Base-by-base conservation (phyloP, 2,797 vertebrate species). In the Propithecus perrieri region DNA sequence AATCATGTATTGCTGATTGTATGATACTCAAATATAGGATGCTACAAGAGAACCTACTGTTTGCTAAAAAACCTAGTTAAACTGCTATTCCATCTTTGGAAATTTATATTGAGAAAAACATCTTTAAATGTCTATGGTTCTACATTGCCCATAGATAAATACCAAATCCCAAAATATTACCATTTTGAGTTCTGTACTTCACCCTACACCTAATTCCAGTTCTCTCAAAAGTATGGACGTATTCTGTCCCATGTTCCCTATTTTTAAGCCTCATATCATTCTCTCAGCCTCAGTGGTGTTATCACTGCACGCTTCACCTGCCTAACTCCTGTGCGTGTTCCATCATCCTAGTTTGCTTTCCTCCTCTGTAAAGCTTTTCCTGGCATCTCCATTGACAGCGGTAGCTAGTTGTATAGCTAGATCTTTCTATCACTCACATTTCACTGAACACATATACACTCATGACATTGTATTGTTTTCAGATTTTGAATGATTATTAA, bases 21-120 rank as follows among this genome's bases (percentile, higher is more conserved):
- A 84, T 97, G 15, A 94, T 91, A 88, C 41, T 75, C 92, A 74
- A 95, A 97, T 96, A 91, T 69, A 89, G 0, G 63, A 75, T 83
- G 48, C 35, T 95, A 15, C 57, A 83, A 81, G 72, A 93, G 38
- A 95, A 85, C 0, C 65, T 83, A 89, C 26, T 67, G 94, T 59
- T 87, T 83, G 55, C 93, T 91, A 61, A 69, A 69, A 43, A 81
- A 80, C 11, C 55, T 83, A 55, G 57, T 74, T 89, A 83, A 96
- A 92, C 57, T 95, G 81, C 35, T 72, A 28, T 91, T 95, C 65
- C 35, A 38, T 88, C 71, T 92, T 92, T 74, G 41, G 43, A 95
- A 97, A 78, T 86, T 78, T 69, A 85, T 50, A 91, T n/a, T 71
- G 38, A 93, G 55, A 93, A 71, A 14, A 85, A 41, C 4, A 80